Evolutionary conservation across 1,140 invertebrate genomes (phyloP), one percentile per base, ranked within the genome.

Genomic region (Acromyrmex charruanus): DNA sequence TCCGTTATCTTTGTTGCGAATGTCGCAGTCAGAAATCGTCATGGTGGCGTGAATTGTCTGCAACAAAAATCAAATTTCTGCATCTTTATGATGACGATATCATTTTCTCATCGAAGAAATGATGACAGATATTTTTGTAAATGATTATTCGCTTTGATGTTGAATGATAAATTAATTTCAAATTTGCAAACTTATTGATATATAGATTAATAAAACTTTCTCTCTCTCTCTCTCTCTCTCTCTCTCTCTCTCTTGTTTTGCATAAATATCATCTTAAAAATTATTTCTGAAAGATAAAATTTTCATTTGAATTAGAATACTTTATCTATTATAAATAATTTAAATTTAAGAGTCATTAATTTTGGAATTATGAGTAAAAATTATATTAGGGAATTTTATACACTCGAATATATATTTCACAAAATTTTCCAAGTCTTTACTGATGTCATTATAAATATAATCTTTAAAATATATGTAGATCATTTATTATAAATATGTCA

Each of bases 1-100:
- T 89, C 39, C 58, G 12, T 90, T 90, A 90, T 90, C 89, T 71
- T 10, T 3, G 59, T 14, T 18, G 59, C 44, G 16, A 25, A 72
- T 63, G 53, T 58, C 3, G 51, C 14, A 72, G 53, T 55, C 65
- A 80, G 49, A 61, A 74, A 66, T 16, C 31, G 12, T 28, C 16
- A 66, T 18, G n/a, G 21, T 86, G 77, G 49, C 74, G 77, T 63
- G 71, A 77, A 85, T 82, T 58, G 58, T 25, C 16, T 25, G 72
- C 18, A 65, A 65, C 51, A 79, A 68, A 85, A 79, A 85, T 77
- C 25, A 9, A 31, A 55, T 79, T 85, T 75, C 39, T 49, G 25
- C 25, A 39, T 39, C 16, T 14, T 58, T 25, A 25, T 44, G 6
- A 72, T 18, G 18, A 3, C 7, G 68, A 82, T 61, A 25, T 28